Evolutionary conservation across 2,113 vertebrate genomes (phyloP).

Genomic region (Dermatemys mawii): DNA sequence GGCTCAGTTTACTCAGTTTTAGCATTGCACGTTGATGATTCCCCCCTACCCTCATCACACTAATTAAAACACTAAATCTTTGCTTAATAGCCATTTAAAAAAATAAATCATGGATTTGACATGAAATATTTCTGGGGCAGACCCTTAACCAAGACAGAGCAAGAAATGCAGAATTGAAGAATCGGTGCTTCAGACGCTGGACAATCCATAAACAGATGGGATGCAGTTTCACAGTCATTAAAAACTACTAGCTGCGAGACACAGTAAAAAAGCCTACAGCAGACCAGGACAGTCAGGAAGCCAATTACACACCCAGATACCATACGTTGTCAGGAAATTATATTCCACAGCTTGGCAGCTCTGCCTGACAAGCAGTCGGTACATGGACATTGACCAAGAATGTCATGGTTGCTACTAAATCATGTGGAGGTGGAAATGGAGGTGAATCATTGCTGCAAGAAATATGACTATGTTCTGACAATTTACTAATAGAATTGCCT

Average conservation of each 20-base stretch:
- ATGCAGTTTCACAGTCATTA: background rate
- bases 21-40: background rate
- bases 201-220: background rate
- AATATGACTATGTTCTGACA: slow-evolving; percentile 41
- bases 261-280: background rate
- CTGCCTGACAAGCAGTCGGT: background rate
- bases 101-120: accelerated
- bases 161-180: background rate
- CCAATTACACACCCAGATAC: slow-evolving; percentile 22
- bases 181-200: background rate
- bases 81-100: background rate
- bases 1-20: background rate
- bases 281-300: slow-evolving; percentile 11
- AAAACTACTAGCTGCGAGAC: slow-evolving; percentile 7
- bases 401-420: slow-evolving; percentile 23
- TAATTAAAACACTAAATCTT: background rate
- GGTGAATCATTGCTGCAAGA: slow-evolving; percentile 46
- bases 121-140: background rate
- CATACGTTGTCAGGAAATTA: slow-evolving; percentile 12
- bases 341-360: slow-evolving; percentile 46
- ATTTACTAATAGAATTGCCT: slow-evolving; percentile 19
- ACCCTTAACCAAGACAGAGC: accelerated
- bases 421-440: slow-evolving; percentile 66
- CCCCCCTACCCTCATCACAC: background rate
- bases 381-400: background rate